These are phyloP conservation scores for Lacerta viridis DNA, from an alignment of 2,797 vertebrate species.

Conservation along the genomic window DNA sequence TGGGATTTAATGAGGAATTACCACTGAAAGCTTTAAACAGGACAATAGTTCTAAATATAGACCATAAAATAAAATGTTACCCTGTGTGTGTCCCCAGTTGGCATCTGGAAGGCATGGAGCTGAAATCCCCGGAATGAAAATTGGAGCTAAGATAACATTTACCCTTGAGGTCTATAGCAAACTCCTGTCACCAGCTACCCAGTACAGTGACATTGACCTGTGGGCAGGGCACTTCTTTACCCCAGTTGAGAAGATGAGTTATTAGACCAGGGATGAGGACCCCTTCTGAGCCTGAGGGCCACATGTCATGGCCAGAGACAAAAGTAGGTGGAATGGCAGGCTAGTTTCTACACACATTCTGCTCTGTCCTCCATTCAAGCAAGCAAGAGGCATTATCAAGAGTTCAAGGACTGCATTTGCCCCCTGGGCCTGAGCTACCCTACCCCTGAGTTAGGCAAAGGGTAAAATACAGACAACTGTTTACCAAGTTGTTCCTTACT, in stretches of 20 bases:
- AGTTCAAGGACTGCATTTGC: too few species aligned
- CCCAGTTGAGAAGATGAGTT: neutral
- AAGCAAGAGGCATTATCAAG: too few species aligned
- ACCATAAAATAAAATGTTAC: neutral
- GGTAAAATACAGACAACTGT: neutral
- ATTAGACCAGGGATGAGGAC: too few species aligned
- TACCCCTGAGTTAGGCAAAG: neutral
- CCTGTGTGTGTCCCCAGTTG: neutral
- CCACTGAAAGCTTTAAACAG: neutral
- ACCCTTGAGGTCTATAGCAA: neutral
- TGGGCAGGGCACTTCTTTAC: neutral
- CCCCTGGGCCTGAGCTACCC: too few species aligned
- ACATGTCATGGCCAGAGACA: too few species aligned
- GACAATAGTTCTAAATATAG: neutral
- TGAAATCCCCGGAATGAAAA: neutral
- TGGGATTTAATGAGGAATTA: conserved; percentile 8
- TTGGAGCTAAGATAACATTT: neutral
- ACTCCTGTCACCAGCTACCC: neutral
- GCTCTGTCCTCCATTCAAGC: too few species aligned
- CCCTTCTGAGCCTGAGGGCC: too few species aligned
- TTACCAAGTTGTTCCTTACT: neutral
- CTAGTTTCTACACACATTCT: too few species aligned
- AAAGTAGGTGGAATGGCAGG: too few species aligned
- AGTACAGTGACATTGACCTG: neutral
- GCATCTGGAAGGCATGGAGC: neutral